Evolutionary conservation across 2,888 invertebrate genomes (phyloP), one percentile per base, ranked within the genome.

Genomic region (Xanthostigma xanthostigma): DNA sequence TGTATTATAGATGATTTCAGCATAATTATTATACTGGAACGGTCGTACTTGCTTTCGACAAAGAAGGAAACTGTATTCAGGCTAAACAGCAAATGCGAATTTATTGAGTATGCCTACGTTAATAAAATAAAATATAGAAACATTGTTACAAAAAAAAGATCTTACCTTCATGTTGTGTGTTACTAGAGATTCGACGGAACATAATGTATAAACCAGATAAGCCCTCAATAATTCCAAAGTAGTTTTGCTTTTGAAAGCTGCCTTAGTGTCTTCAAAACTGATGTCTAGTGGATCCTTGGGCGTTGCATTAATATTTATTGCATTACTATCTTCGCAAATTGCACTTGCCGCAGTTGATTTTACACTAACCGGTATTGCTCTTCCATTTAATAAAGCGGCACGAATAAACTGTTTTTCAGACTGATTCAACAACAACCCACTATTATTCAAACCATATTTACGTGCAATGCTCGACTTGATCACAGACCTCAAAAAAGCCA

Each of bases 211-310:
- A 57, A 96, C 95, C 62, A 93, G 60, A 65, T 91, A 85, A 39
- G 92, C 94, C 55, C 96, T 76, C 46, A 93, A 63, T 57, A 97
- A 76, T 70, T 97, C 95, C 71, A 78, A 81, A 56, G 88, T 94
- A 59, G 89, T 91, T 75, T 96, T 96, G 71, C 93, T 93, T 68
- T 91, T 90, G 74, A 92, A 97, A 33, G 95, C 88, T 57, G 92
- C 91, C 59, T 81, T 74, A 33, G 89, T 84, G 74, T 92, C 87
- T 68, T 81, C 81, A 71, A 97, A 97, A 56, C 76, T 75, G 54
- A 87, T 77, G 69, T 93, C 92, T 57, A 92, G 73, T 3, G 83
- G 81, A 68, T 89, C 89, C 41, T 66, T 66, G 9, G 60, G 59
- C 10, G 60, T 52, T 50, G 50, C 27, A 17, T 12, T 10, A 14